These are phyloP conservation scores for Chlorodrepanis virens DNA, from an alignment of 2,113 vertebrate species.

Conservation along the genomic window DNA sequence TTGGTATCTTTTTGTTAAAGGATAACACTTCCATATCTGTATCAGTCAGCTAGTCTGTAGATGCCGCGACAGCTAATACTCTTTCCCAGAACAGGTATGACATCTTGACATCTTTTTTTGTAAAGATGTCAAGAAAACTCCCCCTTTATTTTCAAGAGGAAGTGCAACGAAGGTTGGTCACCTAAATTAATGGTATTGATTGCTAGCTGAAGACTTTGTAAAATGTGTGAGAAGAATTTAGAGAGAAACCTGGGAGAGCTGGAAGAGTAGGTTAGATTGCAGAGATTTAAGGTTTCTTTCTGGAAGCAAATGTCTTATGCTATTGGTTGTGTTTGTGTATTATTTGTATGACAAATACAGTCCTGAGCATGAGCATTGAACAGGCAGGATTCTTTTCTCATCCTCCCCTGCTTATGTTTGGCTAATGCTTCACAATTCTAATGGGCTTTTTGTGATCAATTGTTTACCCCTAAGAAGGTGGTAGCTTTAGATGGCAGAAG, in stretches of 20 bases:
- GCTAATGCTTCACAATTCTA: background rate
- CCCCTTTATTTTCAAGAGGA: background rate
- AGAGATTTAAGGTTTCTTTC: background rate
- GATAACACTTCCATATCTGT: background rate
- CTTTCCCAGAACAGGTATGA: background rate
- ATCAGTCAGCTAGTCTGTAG: background rate
- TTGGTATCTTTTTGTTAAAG: background rate
- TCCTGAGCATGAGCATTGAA: background rate
- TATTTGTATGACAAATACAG: background rate
- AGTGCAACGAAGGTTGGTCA: background rate
- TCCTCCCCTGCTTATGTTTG: background rate
- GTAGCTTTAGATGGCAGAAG: background rate
- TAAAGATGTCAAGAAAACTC: background rate
- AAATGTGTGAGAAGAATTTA: background rate
- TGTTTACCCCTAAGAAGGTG: background rate
- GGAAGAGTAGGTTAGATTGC: background rate
- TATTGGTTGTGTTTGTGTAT: background rate
- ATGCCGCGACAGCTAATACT: background rate
- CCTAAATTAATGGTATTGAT: background rate
- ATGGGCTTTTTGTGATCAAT: background rate
- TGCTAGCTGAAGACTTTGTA: background rate
- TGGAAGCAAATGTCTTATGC: background rate
- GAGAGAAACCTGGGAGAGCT: background rate
- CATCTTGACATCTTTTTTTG: background rate
- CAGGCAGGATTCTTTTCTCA: background rate